phyloP scores from a whole-genome alignment of 2,113 vertebrate genomes.

The Hypanus sabinus region DNA sequence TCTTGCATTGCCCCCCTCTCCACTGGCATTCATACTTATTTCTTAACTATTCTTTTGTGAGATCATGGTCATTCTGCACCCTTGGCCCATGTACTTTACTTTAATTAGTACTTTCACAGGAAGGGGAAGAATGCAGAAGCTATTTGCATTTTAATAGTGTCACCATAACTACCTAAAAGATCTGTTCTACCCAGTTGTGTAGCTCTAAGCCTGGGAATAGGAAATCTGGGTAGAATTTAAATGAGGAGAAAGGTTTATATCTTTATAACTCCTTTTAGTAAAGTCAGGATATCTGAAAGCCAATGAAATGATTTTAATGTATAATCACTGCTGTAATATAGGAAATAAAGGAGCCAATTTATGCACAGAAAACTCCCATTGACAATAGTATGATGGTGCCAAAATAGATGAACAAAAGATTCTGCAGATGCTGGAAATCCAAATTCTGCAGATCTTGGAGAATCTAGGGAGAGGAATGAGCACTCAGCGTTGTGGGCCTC shows the following conservation, averaged over 20 bases:
- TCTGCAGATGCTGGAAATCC: too few relatives aligned
- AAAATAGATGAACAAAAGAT: too few relatives aligned
- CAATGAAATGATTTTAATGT: background rate
- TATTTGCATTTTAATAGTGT: conserved; percentile 27
- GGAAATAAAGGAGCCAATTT: background rate
- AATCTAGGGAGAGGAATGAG: too few relatives aligned
- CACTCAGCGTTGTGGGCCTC: too few relatives aligned
- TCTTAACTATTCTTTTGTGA: background rate
- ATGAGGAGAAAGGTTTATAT: background rate
- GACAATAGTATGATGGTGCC: background rate
- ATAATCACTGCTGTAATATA: background rate
- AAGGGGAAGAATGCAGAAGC: background rate
- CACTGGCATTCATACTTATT: background rate
- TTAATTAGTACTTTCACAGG: conserved; percentile 17
- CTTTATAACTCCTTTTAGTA: background rate
- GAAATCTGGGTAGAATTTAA: background rate
- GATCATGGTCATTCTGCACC: background rate
- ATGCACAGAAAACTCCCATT: background rate
- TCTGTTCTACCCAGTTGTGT: background rate
- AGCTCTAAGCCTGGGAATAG: background rate
- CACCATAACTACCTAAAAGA: background rate
- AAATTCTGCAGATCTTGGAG: too few relatives aligned
- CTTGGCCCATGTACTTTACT: background rate
- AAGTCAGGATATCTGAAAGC: background rate
- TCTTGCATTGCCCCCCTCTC: background rate